Evolutionary conservation across 2,797 vertebrate species (phyloP), one percentile per base, ranked within the genome.

Genomic region (Rhadinocentrus ornatus): DNA sequence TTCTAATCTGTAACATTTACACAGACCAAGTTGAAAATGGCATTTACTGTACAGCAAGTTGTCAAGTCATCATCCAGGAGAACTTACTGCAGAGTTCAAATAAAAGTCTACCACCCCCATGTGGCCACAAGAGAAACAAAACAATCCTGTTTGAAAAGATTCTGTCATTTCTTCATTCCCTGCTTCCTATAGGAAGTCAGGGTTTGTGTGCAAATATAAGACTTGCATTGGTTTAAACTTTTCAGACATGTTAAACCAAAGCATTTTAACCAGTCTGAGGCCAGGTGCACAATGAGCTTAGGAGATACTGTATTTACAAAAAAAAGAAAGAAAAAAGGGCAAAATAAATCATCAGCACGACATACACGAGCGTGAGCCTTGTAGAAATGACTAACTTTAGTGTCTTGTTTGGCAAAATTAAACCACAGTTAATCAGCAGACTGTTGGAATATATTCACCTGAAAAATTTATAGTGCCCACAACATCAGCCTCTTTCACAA

Each of bases 401-500:
- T 32, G 55, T 37, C 50, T 59, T 71, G 46, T 79, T 69, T 66
- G 20, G 53, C 44, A 7, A 63, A 71, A 64, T 15, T 6, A 62
- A 55, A 31, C 8, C 8, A 11, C 16, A n/a, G 8, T n/a, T 16
- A 5, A 18, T 16, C 22, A 71, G 46, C 60, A 72, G 79, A 82
- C 66, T 71, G 64, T 44, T 83, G 60, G 29, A 75, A 81, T 90
- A 91, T 88, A 91, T 92, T 92, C 86, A 89, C 77, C 73, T 81
- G 74, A 82, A 77, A 71, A 66, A 63, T 26, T 76, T 70, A 81
- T 48, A 73, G 74, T 29, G 7, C 60, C 39, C 56, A 81, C 55
- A 84, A 80, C 82, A 55, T 26, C 39, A 68, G 72, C 67, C 72
- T 76, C 78, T 58, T 69, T 74, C 55, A 86, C 81, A 78, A 69